Percentiles rank a stretch among this genome's conserved stretches.
These are phyloP conservation scores for Eucidaris tribuloides DNA, from an alignment of 35 echinoderm and acorn worm species.

Conservation along the genomic window DNA sequence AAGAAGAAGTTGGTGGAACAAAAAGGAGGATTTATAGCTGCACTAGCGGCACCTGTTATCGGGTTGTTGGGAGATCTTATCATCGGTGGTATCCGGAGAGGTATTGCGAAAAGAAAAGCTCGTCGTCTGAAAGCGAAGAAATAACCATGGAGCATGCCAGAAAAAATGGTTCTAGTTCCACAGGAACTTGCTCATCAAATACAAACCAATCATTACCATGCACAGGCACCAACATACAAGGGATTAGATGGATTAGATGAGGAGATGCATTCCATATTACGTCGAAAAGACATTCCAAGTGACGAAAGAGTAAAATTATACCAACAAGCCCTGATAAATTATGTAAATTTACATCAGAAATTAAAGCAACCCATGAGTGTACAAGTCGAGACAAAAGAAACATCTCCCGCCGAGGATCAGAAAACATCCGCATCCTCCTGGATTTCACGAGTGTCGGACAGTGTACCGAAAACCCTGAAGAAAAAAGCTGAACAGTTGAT, in stretches of 20 bases:
- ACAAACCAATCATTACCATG: background rate
- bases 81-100: no score
- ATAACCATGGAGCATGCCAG: conserved; percentile 23
- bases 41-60: no score
- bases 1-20: no score
- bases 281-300: conserved; percentile 17
- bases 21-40: no score
- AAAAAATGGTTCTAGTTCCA: conserved; percentile 54
- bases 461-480: conserved; percentile 1
- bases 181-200: background rate
- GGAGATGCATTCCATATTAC: conserved; percentile 43
- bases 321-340: conserved; percentile 21
- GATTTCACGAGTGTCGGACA: background rate
- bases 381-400: background rate
- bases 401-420: background rate
- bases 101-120: no score
- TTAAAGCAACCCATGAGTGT: conserved; percentile 13
- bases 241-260: conserved; percentile 14
- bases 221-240: background rate
- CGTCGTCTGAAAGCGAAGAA: no score
- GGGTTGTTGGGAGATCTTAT: no score
- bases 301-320: conserved; percentile 51
- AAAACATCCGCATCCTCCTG: no score
- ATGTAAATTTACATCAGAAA: conserved; percentile 35
- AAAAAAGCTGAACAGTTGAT: no score